Evolutionary conservation across 1,140 invertebrate genomes (phyloP), one percentile per base, ranked within the genome.

Genomic region (Micrasema minimum): DNA sequence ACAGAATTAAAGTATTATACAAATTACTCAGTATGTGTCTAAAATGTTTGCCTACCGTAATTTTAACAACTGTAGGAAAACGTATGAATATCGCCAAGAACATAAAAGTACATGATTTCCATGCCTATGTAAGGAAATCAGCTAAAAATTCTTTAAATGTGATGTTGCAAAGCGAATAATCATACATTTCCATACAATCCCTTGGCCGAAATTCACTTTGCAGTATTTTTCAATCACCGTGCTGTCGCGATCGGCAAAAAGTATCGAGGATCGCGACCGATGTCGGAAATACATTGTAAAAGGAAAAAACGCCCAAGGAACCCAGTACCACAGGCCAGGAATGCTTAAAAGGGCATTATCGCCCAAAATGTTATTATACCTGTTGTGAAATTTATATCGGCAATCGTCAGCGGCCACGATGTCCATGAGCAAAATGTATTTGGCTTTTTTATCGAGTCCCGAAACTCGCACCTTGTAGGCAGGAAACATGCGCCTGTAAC

Each of bases 311-410:
- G 31, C 12, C 53, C 10, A 31, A 35, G 31, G 20, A 57, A 35
- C n/a, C 14, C n/a, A 38, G 22, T 5, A 16, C 22, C 57, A 62
- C 57, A 62, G 57, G 45, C 38, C 16, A 38, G 37, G 37, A 43
- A 45, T 43, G 20, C 22, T 41, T 62, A 41, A 62, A 45, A 10
- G 41, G 26, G 31, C 35, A 43, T 18, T 43, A 62, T 62, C 22
- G 35, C 51, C 41, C 57, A 62, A 62, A 62, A 51, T 51, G 31
- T 66, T 38, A 53, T 65, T 38, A 66, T 85, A 93, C 92, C 92
- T 93, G 90, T 96, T 96, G 87, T 96, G 94, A 88, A 96, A 96
- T 88, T 96, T 95, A 89, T 96, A 96, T 88, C 93, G 90, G 87
- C 92, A 95, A 88, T 96, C 93, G 86, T 96, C 93, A 73, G 93